Evolutionary conservation across 2,113 vertebrate genomes (phyloP).

Genomic region (Ornithorhynchus anatinus): DNA sequence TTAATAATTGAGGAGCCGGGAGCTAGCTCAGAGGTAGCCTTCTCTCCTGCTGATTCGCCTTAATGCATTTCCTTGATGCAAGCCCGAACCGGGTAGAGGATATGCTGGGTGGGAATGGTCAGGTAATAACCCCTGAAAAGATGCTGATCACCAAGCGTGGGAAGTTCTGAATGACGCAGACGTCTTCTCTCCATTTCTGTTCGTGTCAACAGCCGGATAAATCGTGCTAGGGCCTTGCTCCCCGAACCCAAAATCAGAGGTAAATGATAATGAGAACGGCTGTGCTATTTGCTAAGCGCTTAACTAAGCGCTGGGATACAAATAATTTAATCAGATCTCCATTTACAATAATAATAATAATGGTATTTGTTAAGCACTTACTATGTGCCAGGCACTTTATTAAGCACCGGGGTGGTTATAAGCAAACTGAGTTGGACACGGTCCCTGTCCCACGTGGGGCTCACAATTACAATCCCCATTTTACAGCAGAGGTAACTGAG

Average conservation of each 20-base stretch:
- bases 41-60: slow-evolving; percentile 67
- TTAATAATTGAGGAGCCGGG: slow-evolving; percentile 79
- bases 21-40: slow-evolving; percentile 62
- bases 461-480: too few species aligned
- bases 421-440: too few species aligned
- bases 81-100: slow-evolving; percentile 57
- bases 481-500: too few species aligned
- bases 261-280: background rate
- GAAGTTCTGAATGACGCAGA: slow-evolving; percentile 18
- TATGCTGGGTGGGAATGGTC: slow-evolving; percentile 42
- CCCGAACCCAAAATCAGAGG: background rate
- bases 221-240: too few species aligned
- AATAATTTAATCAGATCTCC: too few species aligned
- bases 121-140: slow-evolving; percentile 52
- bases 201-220: rapidly evolving
- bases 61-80: slow-evolving; percentile 76
- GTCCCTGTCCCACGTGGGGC: too few species aligned
- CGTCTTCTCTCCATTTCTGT: background rate
- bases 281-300: too few species aligned
- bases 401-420: too few species aligned
- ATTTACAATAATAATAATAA: too few species aligned
- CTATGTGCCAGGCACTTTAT: too few species aligned
- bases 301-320: too few species aligned
- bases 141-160: slow-evolving; percentile 52
- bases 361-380: too few species aligned